These are phyloP conservation scores for Pammene aurita DNA, from an alignment of 2,888 invertebrate species.

Conservation along the genomic window DNA sequence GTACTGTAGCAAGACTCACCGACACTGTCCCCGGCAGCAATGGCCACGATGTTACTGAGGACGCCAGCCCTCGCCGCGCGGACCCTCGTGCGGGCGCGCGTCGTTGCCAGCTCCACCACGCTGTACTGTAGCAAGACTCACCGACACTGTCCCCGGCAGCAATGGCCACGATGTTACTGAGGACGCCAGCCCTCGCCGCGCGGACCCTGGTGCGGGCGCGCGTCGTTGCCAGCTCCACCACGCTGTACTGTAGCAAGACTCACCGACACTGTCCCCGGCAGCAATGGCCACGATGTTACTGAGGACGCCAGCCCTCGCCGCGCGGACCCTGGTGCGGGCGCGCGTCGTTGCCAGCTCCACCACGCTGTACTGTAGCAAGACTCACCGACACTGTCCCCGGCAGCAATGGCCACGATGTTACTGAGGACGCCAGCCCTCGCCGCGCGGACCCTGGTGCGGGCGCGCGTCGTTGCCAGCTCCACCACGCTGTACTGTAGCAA, in stretches of 20 bases:
- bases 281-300: slow-evolving; percentile 98
- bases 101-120: slow-evolving; percentile 84
- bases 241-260: slow-evolving; percentile 48
- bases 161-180: slow-evolving; percentile 97
- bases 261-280: slow-evolving; percentile 95
- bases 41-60: slow-evolving; percentile 97
- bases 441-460: slow-evolving; percentile 88
- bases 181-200: slow-evolving; percentile 96
- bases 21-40: slow-evolving; percentile 97
- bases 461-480: slow-evolving; percentile 78
- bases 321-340: slow-evolving; percentile 87
- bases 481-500: slow-evolving; percentile 67
- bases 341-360: slow-evolving; percentile 82
- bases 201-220: slow-evolving; percentile 86
- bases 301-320: slow-evolving; percentile 96
- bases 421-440: slow-evolving; percentile 97
- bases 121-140: slow-evolving; percentile 57
- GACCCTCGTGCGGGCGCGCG: slow-evolving; percentile 83
- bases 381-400: slow-evolving; percentile 95
- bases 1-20: slow-evolving; percentile 74
- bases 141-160: slow-evolving; percentile 97
- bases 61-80: slow-evolving; percentile 97
- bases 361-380: slow-evolving; percentile 55
- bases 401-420: slow-evolving; percentile 98
- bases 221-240: slow-evolving; percentile 85